These are phyloP conservation scores for Diabrotica balteata DNA, from an alignment of 2,888 invertebrate genomes.

Conservation along the genomic window DNA sequence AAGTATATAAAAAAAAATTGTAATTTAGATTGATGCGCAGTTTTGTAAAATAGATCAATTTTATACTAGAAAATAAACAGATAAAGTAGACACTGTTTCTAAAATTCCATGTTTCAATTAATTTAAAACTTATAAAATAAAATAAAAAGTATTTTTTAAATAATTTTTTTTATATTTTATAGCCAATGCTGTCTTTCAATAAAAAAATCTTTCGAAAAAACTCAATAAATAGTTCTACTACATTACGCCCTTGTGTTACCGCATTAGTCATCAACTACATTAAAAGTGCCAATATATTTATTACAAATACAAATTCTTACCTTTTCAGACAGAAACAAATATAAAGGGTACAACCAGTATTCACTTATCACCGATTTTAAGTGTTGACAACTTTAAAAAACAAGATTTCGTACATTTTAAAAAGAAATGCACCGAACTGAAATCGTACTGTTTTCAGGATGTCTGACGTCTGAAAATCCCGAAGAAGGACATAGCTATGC, in stretches of 20 bases:
- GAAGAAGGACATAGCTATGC: constrained; percentile 35
- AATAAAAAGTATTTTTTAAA: not conserved
- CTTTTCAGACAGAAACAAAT: constrained; percentile 6
- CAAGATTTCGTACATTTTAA: constrained; percentile 26
- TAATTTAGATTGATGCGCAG: no score
- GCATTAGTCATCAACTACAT: constrained; percentile 22
- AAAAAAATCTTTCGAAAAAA: no score
- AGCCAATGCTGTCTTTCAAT: no score
- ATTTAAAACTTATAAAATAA: not conserved
- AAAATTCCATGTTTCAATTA: no score
- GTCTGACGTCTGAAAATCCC: constrained; percentile 42
- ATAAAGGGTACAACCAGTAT: not conserved
- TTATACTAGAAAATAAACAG: no score
- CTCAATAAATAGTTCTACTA: not conserved
- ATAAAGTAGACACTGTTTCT: no score
- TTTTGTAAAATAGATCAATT: no score
- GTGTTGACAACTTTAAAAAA: constrained; percentile 18
- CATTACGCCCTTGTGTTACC: constrained; percentile 23
- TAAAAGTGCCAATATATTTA: constrained; percentile 4
- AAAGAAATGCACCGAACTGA: constrained; percentile 33
- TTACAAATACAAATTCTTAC: not conserved
- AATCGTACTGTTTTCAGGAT: constrained; percentile 39
- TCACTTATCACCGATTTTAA: constrained; percentile 17
- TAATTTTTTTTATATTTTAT: not conserved
- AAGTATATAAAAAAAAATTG: no score